Evolutionary conservation across 2,888 invertebrate genomes (phyloP).

Genomic region (Empis stercorea): DNA sequence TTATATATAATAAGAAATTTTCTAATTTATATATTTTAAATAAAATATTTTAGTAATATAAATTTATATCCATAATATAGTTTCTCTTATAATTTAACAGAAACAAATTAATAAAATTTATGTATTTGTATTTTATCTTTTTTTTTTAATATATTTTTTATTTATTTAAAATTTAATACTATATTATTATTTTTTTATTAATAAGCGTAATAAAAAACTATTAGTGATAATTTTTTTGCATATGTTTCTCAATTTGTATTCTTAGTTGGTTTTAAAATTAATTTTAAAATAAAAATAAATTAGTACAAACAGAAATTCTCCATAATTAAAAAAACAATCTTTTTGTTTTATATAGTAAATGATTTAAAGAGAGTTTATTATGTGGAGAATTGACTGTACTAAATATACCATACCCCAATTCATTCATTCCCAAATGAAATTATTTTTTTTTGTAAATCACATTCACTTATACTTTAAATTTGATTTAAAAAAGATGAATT

Average conservation of each 20-base stretch:
- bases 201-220: neutral
- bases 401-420: no score
- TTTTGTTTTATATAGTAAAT: no score
- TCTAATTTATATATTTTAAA: no score
- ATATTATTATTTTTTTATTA: neutral
- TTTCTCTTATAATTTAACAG: neutral
- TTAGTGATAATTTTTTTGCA: neutral
- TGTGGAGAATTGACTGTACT: no score
- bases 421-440: no score
- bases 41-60: no score
- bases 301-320: no score
- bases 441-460: no score
- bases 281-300: neutral
- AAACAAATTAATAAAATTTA: neutral
- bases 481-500: no score
- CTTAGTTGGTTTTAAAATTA: constrained; percentile 1
- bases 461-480: no score
- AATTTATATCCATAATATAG: neutral
- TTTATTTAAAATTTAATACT: neutral
- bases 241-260: constrained; percentile 4
- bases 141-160: neutral
- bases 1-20: neutral
- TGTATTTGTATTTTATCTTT: neutral
- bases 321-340: no score
- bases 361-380: no score